Conservation (phyloP, 2,113 vertebrate genomes). For the Neolamprologus ventralis region DNA sequence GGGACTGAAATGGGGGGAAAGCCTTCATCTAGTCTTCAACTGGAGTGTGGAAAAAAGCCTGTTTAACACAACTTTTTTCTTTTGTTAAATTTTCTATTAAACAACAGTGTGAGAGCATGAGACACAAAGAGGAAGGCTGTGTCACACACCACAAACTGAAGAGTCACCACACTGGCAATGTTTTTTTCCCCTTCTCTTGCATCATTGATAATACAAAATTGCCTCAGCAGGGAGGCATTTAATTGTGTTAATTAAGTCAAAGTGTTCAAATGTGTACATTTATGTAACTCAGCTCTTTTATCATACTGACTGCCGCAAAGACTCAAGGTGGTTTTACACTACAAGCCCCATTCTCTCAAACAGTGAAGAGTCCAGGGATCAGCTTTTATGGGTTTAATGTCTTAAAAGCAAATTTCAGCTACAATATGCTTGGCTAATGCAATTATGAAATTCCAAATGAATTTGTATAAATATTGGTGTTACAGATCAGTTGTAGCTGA, state of each 20-base stretch:
- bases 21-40: neutral
- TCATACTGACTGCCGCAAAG: neutral
- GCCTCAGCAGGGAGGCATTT: neutral
- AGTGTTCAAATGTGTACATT: neutral
- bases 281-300: neutral
- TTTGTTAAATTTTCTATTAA: neutral
- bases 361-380: neutral
- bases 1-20: neutral
- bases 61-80: neutral
- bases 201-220: neutral
- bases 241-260: neutral
- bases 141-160: neutral
- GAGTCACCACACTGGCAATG: neutral
- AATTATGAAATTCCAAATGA: neutral
- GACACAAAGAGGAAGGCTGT: neutral
- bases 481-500: neutral
- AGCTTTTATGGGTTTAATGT: neutral
- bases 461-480: neutral
- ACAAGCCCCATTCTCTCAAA: neutral
- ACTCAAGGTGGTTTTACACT: neutral
- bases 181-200: neutral
- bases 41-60: neutral
- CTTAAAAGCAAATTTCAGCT: neutral
- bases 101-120: neutral
- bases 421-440: neutral